These are phyloP conservation scores for Hydrolagus colliei DNA, from an alignment of 2,797 vertebrate genomes.

Conservation along the genomic window DNA sequence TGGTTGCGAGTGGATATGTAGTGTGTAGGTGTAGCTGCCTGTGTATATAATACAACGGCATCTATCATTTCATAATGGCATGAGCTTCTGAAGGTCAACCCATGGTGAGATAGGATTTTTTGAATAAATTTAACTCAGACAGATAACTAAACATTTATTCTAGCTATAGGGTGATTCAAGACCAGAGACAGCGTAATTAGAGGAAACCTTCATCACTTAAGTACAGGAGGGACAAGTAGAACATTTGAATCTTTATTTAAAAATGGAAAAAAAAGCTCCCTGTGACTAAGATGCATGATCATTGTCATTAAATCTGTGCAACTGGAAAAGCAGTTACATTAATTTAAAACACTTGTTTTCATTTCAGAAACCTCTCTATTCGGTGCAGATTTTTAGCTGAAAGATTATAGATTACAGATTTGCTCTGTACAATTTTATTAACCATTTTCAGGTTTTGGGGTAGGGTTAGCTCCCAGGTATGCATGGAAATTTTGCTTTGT, in stretches of 20 bases:
- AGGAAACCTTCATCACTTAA: slow-evolving; percentile 9
- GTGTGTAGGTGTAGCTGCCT: no score
- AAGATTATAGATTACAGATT: slow-evolving; percentile 11
- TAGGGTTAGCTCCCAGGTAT: no score
- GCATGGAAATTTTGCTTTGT: no score
- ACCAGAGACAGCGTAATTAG: slow-evolving; percentile 1
- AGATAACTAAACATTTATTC: neutral
- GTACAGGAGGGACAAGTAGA: slow-evolving; percentile 3
- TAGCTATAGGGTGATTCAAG: neutral
- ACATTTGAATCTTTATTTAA: slow-evolving; percentile 18
- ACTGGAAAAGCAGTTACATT: slow-evolving; percentile 1
- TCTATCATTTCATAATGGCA: neutral
- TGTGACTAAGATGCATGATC: slow-evolving; percentile 15
- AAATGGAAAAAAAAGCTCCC: neutral
- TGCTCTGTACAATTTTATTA: no score
- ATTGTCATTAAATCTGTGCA: neutral
- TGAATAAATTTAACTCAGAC: neutral
- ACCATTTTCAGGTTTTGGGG: no score
- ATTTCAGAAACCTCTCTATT: slow-evolving; percentile 1
- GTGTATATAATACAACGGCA: neutral
- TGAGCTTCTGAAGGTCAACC: neutral
- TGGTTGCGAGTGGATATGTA: no score
- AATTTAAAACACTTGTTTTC: neutral
- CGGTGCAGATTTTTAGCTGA: slow-evolving; percentile 7
- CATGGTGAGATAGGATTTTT: neutral